phyloP scores from a whole-genome alignment of 2,113 vertebrate species.

The Haemorhous mexicanus region DNA sequence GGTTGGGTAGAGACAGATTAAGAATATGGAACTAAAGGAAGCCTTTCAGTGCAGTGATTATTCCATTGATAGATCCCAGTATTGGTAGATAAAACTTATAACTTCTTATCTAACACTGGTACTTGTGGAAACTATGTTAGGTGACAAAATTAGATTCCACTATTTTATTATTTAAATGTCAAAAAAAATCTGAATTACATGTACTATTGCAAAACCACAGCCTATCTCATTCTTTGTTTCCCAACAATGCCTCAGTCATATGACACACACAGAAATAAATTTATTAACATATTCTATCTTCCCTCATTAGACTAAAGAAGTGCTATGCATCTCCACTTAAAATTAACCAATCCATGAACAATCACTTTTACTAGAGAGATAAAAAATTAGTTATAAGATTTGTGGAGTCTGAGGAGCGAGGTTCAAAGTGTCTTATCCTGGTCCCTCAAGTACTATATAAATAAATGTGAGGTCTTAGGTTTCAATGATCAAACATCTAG shows the following conservation, averaged over 20 bases:
- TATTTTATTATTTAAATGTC: neutral
- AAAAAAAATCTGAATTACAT: neutral
- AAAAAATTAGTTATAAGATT: neutral
- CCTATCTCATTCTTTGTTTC: neutral
- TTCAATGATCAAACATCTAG: neutral
- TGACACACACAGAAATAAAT: neutral
- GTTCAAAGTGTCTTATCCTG: neutral
- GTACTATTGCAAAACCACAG: neutral
- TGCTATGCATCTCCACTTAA: neutral
- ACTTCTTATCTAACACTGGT: neutral
- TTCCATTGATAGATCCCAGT: neutral
- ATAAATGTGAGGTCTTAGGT: neutral
- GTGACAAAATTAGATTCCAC: neutral
- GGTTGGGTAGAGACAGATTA: neutral
- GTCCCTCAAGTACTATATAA: neutral
- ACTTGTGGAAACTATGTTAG: neutral
- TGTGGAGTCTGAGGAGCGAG: neutral
- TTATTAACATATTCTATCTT: neutral
- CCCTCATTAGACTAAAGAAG: neutral
- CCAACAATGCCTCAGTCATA: neutral
- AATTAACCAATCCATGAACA: neutral
- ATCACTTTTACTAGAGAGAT: neutral
- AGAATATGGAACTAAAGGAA: neutral
- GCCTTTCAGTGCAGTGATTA: neutral
- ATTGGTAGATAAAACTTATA: neutral